Conservation (phyloP, 2,888 invertebrate species). For the Drosophila robusta region DNA sequence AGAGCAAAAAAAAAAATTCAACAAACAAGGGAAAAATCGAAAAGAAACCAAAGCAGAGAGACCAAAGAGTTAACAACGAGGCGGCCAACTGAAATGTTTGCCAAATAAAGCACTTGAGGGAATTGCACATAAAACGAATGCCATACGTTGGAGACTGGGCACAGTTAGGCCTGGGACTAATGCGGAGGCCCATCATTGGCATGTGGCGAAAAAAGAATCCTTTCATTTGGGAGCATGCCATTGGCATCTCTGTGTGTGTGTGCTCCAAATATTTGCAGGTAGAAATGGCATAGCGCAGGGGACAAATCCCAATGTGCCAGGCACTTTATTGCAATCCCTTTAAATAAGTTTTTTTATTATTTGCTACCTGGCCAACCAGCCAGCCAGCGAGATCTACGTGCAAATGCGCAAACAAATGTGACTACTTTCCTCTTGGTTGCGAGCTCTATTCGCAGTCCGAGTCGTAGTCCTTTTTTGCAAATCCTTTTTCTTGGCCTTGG, state of each 20-base stretch:
- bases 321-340: slow-evolving; percentile 81
- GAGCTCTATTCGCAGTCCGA: slow-evolving; percentile 4
- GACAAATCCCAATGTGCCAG: slow-evolving; percentile 79
- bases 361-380: slow-evolving; percentile 37
- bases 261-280: slow-evolving; percentile 70
- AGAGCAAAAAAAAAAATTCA: slow-evolving; percentile 1
- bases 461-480: slow-evolving; percentile 31
- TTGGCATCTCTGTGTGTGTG: slow-evolving; percentile 23
- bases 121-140: slow-evolving; percentile 75
- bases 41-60: slow-evolving; percentile 37
- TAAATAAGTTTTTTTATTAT: slow-evolving; percentile 75
- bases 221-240: slow-evolving; percentile 69
- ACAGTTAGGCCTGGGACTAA: slow-evolving; percentile 10
- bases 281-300: slow-evolving; percentile 49
- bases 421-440: slow-evolving; percentile 29
- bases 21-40: slow-evolving; percentile 2
- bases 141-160: slow-evolving; percentile 11
- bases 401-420: slow-evolving; percentile 68
- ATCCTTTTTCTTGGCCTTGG: slow-evolving; percentile 48
- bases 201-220: slow-evolving; percentile 72
- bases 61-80: slow-evolving; percentile 72
- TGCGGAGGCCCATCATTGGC: slow-evolving; percentile 67
- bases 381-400: slow-evolving; percentile 45
- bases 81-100: slow-evolving; percentile 61
- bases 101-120: slow-evolving; percentile 80